phyloP scores from a whole-genome alignment of 2,888 invertebrate species.

The Lysandra coridon region DNA sequence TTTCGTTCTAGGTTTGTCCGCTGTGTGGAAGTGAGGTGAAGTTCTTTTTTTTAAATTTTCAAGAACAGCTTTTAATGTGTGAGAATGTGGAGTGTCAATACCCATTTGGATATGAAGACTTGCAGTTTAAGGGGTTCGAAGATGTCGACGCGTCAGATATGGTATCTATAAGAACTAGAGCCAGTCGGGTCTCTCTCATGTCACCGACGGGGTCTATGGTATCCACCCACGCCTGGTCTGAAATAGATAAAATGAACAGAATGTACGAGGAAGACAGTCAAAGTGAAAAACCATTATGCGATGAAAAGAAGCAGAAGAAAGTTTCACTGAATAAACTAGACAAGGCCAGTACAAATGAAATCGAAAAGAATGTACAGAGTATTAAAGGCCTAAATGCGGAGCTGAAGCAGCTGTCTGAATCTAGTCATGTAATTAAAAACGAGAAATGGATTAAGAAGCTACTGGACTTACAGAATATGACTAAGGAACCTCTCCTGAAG shows the following conservation, averaged over 20 bases:
- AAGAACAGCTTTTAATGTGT: slow-evolving; percentile 62
- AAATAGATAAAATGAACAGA: slow-evolving; percentile 49
- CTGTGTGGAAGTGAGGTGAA: slow-evolving; percentile 53
- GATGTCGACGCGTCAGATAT: slow-evolving; percentile 45
- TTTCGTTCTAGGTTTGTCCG: slow-evolving; percentile 58
- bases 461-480: slow-evolving; percentile 49
- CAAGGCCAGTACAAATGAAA: slow-evolving; percentile 38
- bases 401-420: slow-evolving; percentile 42
- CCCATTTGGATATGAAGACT: slow-evolving; percentile 59
- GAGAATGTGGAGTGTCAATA: slow-evolving; percentile 58
- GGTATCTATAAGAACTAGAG: slow-evolving; percentile 39
- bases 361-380: slow-evolving; percentile 48
- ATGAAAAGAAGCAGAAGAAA: slow-evolving; percentile 34
- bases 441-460: slow-evolving; percentile 58
- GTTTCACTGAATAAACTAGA: slow-evolving; percentile 31
- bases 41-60: slow-evolving; percentile 55
- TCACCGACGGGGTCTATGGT: slow-evolving; percentile 45
- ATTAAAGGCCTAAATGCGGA: slow-evolving; percentile 50
- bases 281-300: slow-evolving; percentile 32
- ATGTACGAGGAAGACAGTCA: slow-evolving; percentile 48
- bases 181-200: slow-evolving; percentile 29
- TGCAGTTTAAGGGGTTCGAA: slow-evolving; percentile 51
- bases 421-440: slow-evolving; percentile 49
- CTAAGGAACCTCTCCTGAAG: slow-evolving; percentile 51
- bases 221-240: slow-evolving; percentile 51